Evolutionary conservation across 2,888 invertebrate genomes (phyloP).

Genomic region (Melanophora roralis): DNA sequence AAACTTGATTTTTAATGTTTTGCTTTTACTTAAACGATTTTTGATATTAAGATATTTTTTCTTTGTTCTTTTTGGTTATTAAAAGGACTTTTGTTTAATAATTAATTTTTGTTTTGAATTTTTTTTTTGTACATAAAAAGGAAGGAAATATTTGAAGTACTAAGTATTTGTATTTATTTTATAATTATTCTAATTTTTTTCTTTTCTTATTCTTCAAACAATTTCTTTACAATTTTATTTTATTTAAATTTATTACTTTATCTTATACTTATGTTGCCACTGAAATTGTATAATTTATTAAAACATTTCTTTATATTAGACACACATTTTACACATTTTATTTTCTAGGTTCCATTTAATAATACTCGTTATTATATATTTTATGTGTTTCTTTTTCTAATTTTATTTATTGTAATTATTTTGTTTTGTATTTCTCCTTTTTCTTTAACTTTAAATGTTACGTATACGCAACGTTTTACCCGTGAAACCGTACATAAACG

Average conservation of each 20-base stretch:
- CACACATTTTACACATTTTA: neutral
- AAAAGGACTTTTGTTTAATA: too few species aligned
- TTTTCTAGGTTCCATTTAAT: neutral
- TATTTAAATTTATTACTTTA: neutral
- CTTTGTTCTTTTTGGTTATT: neutral
- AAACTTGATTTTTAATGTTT: neutral
- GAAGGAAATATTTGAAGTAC: neutral
- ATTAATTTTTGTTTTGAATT: neutral
- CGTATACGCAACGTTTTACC: conserved; percentile 50
- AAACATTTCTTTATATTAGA: neutral
- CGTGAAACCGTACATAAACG: conserved; percentile 69
- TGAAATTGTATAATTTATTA: conserved; percentile 1
- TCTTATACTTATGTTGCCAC: neutral
- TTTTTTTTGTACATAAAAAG: neutral
- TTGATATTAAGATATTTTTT: neutral
- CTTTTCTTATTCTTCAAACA: neutral
- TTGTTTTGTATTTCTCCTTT: neutral
- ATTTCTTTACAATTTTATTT: neutral
- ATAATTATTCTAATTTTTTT: neutral
- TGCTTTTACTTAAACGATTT: neutral
- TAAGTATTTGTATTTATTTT: neutral
- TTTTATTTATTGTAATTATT: too few species aligned
- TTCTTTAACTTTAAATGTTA: conserved; percentile 26
- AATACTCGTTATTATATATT: conserved; percentile 4
- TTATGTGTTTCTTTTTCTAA: neutral